Base-by-base conservation (phyloP, 1,140 invertebrate species). In the Zaprionus inermis region DNA sequence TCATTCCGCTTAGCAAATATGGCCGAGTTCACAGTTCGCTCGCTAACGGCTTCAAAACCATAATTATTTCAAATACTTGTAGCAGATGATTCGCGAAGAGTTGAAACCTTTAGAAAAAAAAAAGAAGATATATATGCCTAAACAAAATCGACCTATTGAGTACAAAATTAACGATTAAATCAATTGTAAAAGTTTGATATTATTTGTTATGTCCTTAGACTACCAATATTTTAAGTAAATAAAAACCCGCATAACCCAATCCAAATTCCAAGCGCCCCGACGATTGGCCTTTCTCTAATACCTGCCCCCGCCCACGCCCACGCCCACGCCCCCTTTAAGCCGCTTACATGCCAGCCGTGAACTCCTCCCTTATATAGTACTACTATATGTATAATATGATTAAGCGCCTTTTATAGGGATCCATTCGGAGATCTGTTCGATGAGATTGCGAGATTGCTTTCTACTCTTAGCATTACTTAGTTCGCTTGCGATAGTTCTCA, bases 141-240 rank as follows among this genome's bases (percentile, higher is more conserved):
- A 36, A 56, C 63, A 75, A 69, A 79, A 61, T 70, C 51, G 28
- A 63, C 67, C 67, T 70, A 70, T 70, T 76, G 60, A 79, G 77
- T 79, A 79, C 77, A 79, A 79, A 79, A 65, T 79, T 63, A 65
- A 28, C 57, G 59, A 61, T 36, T 79, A 59, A 61, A 74, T 60
- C 16, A 69, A 76, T 67, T 32, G 49, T 70, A 34, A 70, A 52
- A 60, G 58, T 71, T 76, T 59, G 57, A 76, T 79, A 64, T 79
- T 46, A 44, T 65, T 65, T 65, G 38, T 46, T 56, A 22, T 64
- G 28, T 67, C 63, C 44, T 36, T 64, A 38, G 61, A 44, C 38
- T 44, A 44, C 38, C 38, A n/a, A 44, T 44, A 44, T 44, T n/a
- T 44, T 44, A 44, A 44, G 38, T 16, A 44, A 44, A 44, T 9